A percentile compares a stretch with the other conserved stretches of the same genome.
phyloP scores from a whole-genome alignment of 1,140 invertebrate genomes.

The Pogonomyrmex barbatus region DNA sequence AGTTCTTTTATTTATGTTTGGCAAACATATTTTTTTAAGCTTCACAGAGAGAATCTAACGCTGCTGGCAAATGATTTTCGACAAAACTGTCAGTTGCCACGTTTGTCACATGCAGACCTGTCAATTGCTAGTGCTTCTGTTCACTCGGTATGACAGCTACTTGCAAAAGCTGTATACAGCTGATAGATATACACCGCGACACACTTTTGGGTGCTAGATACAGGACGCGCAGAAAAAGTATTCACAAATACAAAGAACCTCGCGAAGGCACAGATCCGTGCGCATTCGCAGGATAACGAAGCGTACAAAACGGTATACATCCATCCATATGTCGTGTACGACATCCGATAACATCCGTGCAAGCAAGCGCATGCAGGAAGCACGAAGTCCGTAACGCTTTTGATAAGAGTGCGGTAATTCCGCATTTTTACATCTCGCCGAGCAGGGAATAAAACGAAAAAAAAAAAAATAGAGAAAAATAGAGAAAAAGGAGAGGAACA shows the following conservation, averaged over 20 bases:
- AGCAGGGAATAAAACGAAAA: slow-evolving; percentile 5
- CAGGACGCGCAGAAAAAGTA: slow-evolving; percentile 31
- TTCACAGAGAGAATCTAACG: slow-evolving; percentile 4
- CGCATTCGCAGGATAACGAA: slow-evolving; percentile 50
- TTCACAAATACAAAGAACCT: slow-evolving; percentile 33
- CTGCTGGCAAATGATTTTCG: slow-evolving; percentile 40
- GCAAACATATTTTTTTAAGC: slow-evolving; percentile 20
- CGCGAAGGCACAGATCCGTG: slow-evolving; percentile 14
- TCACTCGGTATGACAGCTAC: slow-evolving; percentile 51
- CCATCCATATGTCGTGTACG: slow-evolving; percentile 40
- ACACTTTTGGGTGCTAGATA: slow-evolving; percentile 54
- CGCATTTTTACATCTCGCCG: slow-evolving; percentile 49
- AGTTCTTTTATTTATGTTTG: slow-evolving; percentile 2
- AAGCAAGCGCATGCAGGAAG: slow-evolving; percentile 41
- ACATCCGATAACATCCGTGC: slow-evolving; percentile 59
- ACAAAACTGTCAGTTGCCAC: slow-evolving; percentile 47
- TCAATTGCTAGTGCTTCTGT: slow-evolving; percentile 48
- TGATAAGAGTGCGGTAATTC: slow-evolving; percentile 51
- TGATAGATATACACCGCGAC: slow-evolving; percentile 58
- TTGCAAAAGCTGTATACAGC: slow-evolving; percentile 54
- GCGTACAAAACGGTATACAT: slow-evolving; percentile 42
- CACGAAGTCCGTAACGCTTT: slow-evolving; percentile 43
- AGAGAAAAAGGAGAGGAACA: neutral
- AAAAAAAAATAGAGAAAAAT: neutral
- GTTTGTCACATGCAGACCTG: slow-evolving; percentile 48